Conservation (phyloP, 2,797 vertebrate genomes). For the Bovichtus diacanthus region DNA sequence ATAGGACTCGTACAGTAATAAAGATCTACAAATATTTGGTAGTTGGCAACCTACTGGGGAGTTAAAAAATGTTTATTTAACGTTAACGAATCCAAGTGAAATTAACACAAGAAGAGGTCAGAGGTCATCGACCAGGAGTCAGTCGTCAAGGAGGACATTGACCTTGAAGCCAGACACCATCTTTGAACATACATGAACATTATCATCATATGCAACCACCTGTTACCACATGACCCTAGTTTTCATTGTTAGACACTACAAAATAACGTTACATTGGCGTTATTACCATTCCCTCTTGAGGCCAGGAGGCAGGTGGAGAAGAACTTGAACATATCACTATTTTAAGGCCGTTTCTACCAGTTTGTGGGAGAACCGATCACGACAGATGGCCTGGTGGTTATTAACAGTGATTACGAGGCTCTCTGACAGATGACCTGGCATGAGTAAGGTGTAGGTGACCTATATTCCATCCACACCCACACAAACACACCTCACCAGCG, state of each 20-base stretch:
- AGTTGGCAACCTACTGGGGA: not conserved
- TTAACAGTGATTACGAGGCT: constrained; percentile 18
- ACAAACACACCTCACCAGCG: constrained; percentile 17
- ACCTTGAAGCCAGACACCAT: not conserved
- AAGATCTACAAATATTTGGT: not conserved
- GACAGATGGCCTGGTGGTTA: constrained; percentile 33
- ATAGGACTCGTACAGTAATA: not conserved
- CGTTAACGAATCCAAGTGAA: not conserved
- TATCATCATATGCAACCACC: too few species aligned
- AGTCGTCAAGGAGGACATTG: not conserved
- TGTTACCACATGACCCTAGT: not conserved
- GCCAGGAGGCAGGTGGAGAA: too few species aligned
- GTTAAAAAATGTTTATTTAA: not conserved
- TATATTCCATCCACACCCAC: constrained; percentile 19
- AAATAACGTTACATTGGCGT: not conserved
- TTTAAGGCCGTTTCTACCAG: not conserved
- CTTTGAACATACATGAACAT: too few species aligned
- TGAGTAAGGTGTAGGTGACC: constrained; percentile 28
- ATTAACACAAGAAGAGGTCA: not conserved
- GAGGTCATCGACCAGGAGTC: not conserved
- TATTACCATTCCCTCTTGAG: not conserved
- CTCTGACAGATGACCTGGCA: constrained; percentile 40
- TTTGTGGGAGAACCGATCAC: not conserved
- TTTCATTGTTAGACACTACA: not conserved
- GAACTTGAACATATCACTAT: not conserved